Evolutionary conservation across 2,113 vertebrate genomes (phyloP), one percentile per base, ranked within the genome.

Genomic region (Prochilodus magdalenae): DNA sequence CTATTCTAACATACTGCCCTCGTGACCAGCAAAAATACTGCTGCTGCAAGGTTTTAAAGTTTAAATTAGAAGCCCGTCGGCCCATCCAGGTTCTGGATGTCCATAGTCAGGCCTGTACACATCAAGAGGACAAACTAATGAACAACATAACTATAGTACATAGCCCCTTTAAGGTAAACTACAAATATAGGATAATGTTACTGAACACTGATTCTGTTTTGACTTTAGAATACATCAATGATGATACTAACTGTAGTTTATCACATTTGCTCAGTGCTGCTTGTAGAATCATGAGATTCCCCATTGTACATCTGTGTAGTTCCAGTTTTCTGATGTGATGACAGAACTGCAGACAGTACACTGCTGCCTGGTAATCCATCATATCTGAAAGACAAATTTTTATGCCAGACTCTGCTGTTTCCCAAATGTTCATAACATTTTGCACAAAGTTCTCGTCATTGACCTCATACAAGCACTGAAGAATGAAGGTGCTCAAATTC

Each of bases 391-490:
- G 40, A 3, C 30, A 0, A 44, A 57, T 22, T 12, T 18, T 0
- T n/a, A 24, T 0, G 1, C 69, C 47, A 14, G 0, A 7, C 7
- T 0, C 26, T 7, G 1, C 1, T 24, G 20, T 11, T 22, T 76
- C 79, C 78, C 77, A 85, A 3, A 20, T 8, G 7, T 26, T 70
- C 83, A 85, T 85, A 5, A 24, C 33, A 0, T 49, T 73, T 16
- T 51, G 70, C 24, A 77, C 4, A 36, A 73, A 20, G n/a, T 77
- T 20, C 12, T 12, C 4, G 7, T 85, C 49, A 8, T 77, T 51
- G 0, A 81, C 22, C 20, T 83, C 82, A 47, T 79, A 57, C 22
- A 83, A 51, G 51, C 75, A 83, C 13, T 79, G 49, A 40, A 83
- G 47, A 40, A 26, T n/a, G 22, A 73, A 78, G 55, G 33, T 51